phyloP scores from a whole-genome alignment of 2,113 vertebrate species.

The Dascyllus trimaculatus region DNA sequence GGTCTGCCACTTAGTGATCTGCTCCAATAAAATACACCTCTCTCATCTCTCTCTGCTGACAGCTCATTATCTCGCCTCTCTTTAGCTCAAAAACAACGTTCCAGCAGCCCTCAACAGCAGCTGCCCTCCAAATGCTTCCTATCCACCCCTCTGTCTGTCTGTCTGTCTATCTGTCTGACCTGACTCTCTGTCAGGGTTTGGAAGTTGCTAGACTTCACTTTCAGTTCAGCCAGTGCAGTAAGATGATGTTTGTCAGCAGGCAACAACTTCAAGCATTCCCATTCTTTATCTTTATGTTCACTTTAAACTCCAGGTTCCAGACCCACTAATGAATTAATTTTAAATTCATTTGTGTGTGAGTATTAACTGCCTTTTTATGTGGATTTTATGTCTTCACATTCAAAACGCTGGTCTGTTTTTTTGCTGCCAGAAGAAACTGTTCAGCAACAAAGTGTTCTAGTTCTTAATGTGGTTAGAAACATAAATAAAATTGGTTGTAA shows the following conservation, averaged over 20 bases:
- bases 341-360: neutral
- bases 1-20: conserved; percentile 53
- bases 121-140: conserved; percentile 1
- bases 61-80: conserved; percentile 33
- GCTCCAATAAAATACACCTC: conserved; percentile 24
- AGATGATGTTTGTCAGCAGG: neutral
- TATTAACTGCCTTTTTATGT: too few relatives aligned
- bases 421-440: too few relatives aligned
- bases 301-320: neutral
- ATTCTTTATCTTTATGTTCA: neutral
- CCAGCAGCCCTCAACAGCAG: conserved; percentile 4
- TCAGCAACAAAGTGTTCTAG: too few relatives aligned
- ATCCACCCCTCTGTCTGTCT: neutral
- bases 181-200: neutral
- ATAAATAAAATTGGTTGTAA: too few relatives aligned
- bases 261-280: neutral
- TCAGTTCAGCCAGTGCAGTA: conserved; percentile 22
- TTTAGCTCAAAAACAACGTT: conserved; percentile 35
- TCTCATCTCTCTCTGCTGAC: conserved; percentile 33
- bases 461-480: too few relatives aligned
- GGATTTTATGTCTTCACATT: too few relatives aligned
- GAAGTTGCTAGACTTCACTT: neutral
- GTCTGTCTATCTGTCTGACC: neutral
- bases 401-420: too few relatives aligned
- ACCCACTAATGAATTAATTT: neutral